Evolutionary conservation across 2,888 invertebrate genomes (phyloP).

Genomic region (Clostera curtula): DNA sequence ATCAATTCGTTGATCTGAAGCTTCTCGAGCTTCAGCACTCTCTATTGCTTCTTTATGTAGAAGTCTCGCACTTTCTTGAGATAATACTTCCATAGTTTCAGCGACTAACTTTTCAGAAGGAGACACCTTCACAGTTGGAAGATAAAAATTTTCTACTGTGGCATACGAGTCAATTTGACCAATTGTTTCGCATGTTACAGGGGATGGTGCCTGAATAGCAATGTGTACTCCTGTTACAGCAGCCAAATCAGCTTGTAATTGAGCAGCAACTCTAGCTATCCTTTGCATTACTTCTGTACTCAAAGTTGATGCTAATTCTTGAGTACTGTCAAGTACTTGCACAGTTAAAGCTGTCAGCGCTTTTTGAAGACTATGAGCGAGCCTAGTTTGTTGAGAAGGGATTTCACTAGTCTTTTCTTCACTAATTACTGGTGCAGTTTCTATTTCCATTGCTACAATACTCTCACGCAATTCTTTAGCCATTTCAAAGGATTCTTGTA

Average conservation of each 20-base stretch:
- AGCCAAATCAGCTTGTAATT: slow-evolving; percentile 42
- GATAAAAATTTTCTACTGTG: slow-evolving; percentile 6
- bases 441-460: slow-evolving; percentile 22
- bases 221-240: slow-evolving; percentile 31
- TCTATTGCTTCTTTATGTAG: slow-evolving; percentile 1
- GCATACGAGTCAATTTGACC: too few species aligned
- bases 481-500: slow-evolving; percentile 38
- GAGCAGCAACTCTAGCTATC: slow-evolving; percentile 35
- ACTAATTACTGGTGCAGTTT: too few species aligned
- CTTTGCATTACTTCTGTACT: slow-evolving; percentile 31
- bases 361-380: slow-evolving; percentile 40
- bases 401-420: slow-evolving; percentile 12
- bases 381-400: slow-evolving; percentile 21
- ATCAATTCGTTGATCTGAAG: too few species aligned
- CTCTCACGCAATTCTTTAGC: slow-evolving; percentile 43
- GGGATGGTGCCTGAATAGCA: slow-evolving; percentile 23
- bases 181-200: too few species aligned
- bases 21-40: not conserved
- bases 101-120: slow-evolving; percentile 9
- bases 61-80: slow-evolving; percentile 4
- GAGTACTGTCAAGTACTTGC: slow-evolving; percentile 34
- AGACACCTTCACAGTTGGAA: slow-evolving; percentile 1
- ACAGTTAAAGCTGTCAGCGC: slow-evolving; percentile 37
- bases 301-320: slow-evolving; percentile 30
- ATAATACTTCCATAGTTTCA: slow-evolving; percentile 6